Conservation (phyloP, 2,888 invertebrate genomes). For the Tyria jacobaeae region DNA sequence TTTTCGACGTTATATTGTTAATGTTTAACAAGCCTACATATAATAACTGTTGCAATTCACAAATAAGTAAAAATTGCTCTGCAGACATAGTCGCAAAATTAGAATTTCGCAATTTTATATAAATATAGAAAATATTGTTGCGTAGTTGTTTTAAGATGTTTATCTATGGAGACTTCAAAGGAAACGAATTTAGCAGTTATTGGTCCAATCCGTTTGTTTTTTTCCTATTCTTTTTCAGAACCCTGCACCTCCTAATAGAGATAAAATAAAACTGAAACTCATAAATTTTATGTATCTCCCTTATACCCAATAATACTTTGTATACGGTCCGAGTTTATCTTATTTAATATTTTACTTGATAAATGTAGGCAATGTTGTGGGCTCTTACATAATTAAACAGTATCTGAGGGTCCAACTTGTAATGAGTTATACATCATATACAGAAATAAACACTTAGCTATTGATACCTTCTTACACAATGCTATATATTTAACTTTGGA, state of each 20-base stretch:
- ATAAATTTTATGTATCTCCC: conserved; percentile 36
- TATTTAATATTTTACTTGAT: conserved; percentile 44
- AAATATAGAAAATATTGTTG: too few species aligned
- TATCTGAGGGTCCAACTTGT: conserved; percentile 18
- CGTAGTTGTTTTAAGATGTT: background rate
- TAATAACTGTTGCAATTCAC: too few species aligned
- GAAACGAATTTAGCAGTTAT: background rate
- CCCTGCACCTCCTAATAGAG: conserved; percentile 21
- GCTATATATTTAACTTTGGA: too few species aligned
- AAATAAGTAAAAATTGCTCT: background rate
- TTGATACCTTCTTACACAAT: background rate
- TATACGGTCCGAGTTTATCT: conserved; percentile 24
- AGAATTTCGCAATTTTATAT: too few species aligned
- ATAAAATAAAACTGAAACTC: conserved; percentile 33
- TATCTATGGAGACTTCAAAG: background rate
- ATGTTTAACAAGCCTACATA: background rate
- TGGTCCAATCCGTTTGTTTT: conserved; percentile 16
- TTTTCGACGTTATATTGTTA: background rate
- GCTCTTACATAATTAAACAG: conserved; percentile 27
- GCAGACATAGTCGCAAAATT: too few species aligned
- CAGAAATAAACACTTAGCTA: background rate
- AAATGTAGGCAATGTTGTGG: conserved; percentile 35
- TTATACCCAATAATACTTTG: conserved; percentile 34
- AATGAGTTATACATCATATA: conserved; percentile 16
- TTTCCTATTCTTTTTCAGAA: conserved; percentile 22